phyloP scores from a whole-genome alignment of 2,888 invertebrate genomes.

The Amphiduros pacificus region DNA sequence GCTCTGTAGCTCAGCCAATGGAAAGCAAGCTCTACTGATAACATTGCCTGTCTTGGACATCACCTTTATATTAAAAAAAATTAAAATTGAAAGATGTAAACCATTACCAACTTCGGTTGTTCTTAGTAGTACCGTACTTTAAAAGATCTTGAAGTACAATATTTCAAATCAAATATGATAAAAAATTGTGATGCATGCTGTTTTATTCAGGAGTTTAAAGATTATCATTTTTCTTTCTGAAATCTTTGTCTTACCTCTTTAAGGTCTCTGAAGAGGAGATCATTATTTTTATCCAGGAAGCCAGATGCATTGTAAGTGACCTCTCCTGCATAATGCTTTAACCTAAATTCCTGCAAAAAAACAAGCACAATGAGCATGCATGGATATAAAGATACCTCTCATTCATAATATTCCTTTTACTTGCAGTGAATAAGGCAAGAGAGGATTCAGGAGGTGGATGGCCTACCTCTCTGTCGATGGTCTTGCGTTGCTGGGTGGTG shows the following conservation, averaged over 20 bases:
- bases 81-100: too few relatives aligned
- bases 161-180: too few relatives aligned
- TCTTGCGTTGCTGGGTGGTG: conserved; percentile 64
- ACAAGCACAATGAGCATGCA: background rate
- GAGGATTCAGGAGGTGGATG: background rate
- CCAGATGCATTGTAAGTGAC: conserved; percentile 84
- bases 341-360: conserved; percentile 75
- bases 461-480: conserved; percentile 78
- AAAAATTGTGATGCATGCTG: too few relatives aligned
- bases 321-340: conserved; percentile 90
- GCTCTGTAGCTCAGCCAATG: conserved; percentile 43
- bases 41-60: conserved; percentile 74
- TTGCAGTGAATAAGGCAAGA: background rate
- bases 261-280: conserved; percentile 83
- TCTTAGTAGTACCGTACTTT: too few relatives aligned
- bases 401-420: background rate
- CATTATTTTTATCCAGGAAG: conserved; percentile 93
- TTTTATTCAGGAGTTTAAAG: too few relatives aligned
- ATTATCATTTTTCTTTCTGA: too few relatives aligned
- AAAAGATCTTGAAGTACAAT: too few relatives aligned
- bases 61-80: conserved; percentile 63
- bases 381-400: conserved; percentile 2
- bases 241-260: conserved; percentile 72
- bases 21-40: conserved; percentile 64
- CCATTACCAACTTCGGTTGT: too few relatives aligned